Percentiles rank a stretch among this genome's conserved stretches.
Conservation (phyloP, 2,888 invertebrate genomes). For the Syrphus vitripennis region DNA sequence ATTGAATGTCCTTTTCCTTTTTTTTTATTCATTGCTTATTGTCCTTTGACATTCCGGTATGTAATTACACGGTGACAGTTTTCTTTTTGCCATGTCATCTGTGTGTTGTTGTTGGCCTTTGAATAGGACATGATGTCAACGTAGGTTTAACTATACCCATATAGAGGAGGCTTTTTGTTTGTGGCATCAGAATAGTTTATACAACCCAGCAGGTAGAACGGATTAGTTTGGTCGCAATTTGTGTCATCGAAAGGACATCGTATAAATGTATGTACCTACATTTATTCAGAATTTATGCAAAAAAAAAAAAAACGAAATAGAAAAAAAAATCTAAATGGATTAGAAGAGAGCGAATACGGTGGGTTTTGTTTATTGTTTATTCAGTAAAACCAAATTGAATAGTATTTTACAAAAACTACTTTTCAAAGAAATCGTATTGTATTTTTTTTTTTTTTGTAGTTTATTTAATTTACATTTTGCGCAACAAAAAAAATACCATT, state of each 20-base stretch:
- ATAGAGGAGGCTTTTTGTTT: constrained; percentile 13
- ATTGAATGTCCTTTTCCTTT: constrained; percentile 66
- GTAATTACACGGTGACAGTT: constrained; percentile 64
- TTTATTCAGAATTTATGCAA: constrained; percentile 40
- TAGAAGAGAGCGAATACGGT: constrained; percentile 4
- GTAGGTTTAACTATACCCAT: constrained; percentile 12
- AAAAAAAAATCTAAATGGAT: background rate
- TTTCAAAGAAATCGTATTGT: no score
- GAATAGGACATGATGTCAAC: constrained; percentile 48
- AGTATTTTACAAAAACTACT: background rate
- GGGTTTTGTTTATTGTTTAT: constrained; percentile 6
- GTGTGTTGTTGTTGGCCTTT: constrained; percentile 19
- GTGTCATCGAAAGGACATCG: constrained; percentile 43
- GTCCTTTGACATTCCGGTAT: constrained; percentile 52
- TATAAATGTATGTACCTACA: no score
- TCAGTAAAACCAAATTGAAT: background rate
- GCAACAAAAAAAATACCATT: no score
- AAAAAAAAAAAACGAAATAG: background rate
- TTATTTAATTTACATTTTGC: no score
- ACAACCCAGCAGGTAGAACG: background rate
- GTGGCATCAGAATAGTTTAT: constrained; percentile 5
- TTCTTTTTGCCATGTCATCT: background rate
- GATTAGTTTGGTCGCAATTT: constrained; percentile 35
- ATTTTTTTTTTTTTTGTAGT: no score
- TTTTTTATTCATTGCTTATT: background rate